Evolutionary conservation across 2,113 vertebrate species (phyloP).

Genomic region (Piprites chloris): DNA sequence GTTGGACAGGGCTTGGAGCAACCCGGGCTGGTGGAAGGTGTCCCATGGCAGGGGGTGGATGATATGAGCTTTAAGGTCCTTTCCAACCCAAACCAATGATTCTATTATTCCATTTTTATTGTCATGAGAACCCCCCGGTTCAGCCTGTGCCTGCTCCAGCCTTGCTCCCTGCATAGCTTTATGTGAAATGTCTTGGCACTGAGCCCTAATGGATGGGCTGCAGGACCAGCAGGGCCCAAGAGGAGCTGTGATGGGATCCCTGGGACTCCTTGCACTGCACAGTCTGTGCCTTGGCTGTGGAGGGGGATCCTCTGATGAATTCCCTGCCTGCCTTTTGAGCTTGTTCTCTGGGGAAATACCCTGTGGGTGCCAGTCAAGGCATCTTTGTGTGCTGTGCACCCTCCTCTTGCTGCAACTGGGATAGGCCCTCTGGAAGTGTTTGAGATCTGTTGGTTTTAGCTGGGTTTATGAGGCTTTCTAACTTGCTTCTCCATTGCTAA

Average conservation of each 20-base stretch:
- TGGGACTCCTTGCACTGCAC: rapidly evolving
- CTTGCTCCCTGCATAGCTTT: neutral
- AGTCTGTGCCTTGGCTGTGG: neutral
- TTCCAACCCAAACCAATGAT: neutral
- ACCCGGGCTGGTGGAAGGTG: neutral
- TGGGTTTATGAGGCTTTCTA: neutral
- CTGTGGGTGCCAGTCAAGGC: neutral
- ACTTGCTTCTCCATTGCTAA: neutral
- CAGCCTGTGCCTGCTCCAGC: neutral
- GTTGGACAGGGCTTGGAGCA: neutral
- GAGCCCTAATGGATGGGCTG: neutral
- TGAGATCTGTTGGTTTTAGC: neutral
- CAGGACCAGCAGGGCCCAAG: neutral
- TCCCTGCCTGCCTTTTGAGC: neutral
- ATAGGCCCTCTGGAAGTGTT: neutral
- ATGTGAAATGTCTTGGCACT: neutral
- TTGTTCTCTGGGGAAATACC: neutral
- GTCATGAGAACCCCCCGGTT: neutral
- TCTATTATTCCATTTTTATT: neutral
- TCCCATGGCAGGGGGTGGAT: neutral
- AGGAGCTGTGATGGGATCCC: neutral
- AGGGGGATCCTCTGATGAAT: neutral
- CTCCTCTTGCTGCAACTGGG: neutral
- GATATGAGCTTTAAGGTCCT: neutral
- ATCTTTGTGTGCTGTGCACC: neutral